Percentiles rank a stretch among this genome's conserved stretches.
Conservation (phyloP, 2,797 vertebrate genomes). For the Oreonectes daqikongensis region DNA sequence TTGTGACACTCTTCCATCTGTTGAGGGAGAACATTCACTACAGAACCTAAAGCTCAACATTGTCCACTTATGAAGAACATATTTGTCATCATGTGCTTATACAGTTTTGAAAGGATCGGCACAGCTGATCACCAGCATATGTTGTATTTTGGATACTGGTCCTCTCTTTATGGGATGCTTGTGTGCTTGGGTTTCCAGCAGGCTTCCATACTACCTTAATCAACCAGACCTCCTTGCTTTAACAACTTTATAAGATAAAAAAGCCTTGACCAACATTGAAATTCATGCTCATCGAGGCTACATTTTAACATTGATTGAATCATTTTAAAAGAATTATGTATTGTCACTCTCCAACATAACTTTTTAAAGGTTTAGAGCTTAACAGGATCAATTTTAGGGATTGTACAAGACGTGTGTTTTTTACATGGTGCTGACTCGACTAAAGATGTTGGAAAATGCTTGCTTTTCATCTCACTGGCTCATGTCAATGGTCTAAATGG, state of each 20-base stretch:
- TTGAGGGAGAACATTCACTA: slow-evolving; percentile 30
- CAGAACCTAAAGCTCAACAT: slow-evolving; percentile 14
- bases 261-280: no score
- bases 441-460: neutral
- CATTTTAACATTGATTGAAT: no score
- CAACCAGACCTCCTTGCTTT: no score
- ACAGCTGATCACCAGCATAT: slow-evolving; percentile 3
- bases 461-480: neutral
- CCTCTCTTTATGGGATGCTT: no score
- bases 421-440: slow-evolving; percentile 1
- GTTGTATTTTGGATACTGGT: neutral
- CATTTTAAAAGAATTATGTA: no score
- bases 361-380: neutral
- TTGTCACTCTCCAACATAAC: no score
- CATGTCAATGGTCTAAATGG: neutral
- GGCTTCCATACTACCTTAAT: no score
- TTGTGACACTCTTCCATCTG: slow-evolving; percentile 33
- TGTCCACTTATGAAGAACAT: slow-evolving; percentile 13
- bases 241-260: no score
- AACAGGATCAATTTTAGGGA: neutral
- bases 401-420: neutral
- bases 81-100: slow-evolving; percentile 19
- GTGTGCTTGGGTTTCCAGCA: no score
- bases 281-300: no score
- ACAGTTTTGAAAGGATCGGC: slow-evolving; percentile 10